Percentiles rank a stretch among this genome's conserved stretches.
Conservation (phyloP, 2,113 vertebrate species). For the Sinocyclocheilus anshuiensis region DNA sequence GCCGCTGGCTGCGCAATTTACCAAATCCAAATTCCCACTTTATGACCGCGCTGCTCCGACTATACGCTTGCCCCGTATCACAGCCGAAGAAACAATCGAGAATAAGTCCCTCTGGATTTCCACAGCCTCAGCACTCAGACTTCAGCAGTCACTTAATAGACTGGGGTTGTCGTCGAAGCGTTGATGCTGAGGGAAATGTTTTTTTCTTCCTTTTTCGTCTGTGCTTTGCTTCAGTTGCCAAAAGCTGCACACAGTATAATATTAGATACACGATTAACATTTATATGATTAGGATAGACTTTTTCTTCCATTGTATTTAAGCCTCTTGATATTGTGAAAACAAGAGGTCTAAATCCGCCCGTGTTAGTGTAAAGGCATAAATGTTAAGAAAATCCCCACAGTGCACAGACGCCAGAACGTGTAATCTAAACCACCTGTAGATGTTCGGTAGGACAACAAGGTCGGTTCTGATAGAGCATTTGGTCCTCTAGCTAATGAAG, state of each 20-base stretch:
- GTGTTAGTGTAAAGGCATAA: neutral
- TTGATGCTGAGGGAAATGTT: constrained; percentile 12
- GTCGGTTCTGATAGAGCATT: neutral
- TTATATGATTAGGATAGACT: neutral
- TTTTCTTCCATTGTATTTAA: neutral
- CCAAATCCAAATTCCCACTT: constrained; percentile 54
- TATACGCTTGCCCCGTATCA: constrained; percentile 37
- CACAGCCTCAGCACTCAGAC: constrained; percentile 26
- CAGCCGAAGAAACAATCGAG: constrained; percentile 48
- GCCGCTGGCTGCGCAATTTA: constrained; percentile 41
- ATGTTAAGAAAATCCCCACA: constrained; percentile 32
- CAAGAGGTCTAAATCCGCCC: constrained; percentile 1
- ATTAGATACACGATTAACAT: neutral
- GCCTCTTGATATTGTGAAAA: constrained; percentile 25
- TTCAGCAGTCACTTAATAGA: neutral
- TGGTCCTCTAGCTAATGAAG: constrained; percentile 23
- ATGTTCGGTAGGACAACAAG: constrained; percentile 3
- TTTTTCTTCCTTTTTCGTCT: neutral
- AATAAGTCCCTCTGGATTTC: constrained; percentile 52
- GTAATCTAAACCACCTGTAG: constrained; percentile 52
- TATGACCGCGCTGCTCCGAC: constrained; percentile 47
- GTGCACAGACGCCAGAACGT: constrained; percentile 1
- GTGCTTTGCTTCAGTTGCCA: constrained; percentile 3
- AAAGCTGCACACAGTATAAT: neutral
- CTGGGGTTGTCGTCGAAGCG: constrained; percentile 1